Evolutionary conservation across 2,113 vertebrate species (phyloP), one percentile per base, ranked within the genome.

Genomic region (Vulpes vulpes): DNA sequence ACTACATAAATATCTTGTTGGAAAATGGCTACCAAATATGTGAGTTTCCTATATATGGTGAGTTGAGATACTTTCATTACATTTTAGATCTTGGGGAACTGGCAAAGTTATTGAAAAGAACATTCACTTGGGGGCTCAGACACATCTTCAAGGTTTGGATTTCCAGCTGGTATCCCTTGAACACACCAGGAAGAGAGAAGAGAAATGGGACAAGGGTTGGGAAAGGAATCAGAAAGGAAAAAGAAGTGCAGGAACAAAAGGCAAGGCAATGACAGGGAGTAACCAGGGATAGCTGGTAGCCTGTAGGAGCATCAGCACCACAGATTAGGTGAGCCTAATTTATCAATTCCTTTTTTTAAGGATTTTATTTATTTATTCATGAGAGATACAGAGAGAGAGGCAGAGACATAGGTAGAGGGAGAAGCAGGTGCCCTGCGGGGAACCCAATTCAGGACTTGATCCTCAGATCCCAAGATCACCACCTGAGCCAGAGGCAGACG

Each of bases 291-390:
- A 5, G 16, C 79, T 7, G 53, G n/a, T 1, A 14, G 14, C 19
- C 27, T 78, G 6, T 0, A 5, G 27, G 15, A 49, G 27, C 19
- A 16, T 4, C 11, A 9, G 17, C 2, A 7, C 5, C 30, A 4
- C 12, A 14, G 57, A n/a, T 15, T 4, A 8, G 12, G 22, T 3
- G 53, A 65, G 16, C 12, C 1, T 22, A 20, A 74, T 11, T 12
- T 19, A 38, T 10, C 12, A 3, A 51, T 49, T 93, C 80, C 43
- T 43, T 43, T 43, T 43, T 43, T 43, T 43, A 43, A 43, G 43
- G 43, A 43, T 43, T 43, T 43, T 43, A 43, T 43, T 43, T 43
- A 43, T 43, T 43, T 43, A 43, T 43, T 43, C 43, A 43, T 43
- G 43, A 43, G 43, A 43, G 43, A 43, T 43, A 43, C 43, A 43